phyloP scores from a whole-genome alignment of 92 coral and sea anemone genomes.

The Palythoa grandis region DNA sequence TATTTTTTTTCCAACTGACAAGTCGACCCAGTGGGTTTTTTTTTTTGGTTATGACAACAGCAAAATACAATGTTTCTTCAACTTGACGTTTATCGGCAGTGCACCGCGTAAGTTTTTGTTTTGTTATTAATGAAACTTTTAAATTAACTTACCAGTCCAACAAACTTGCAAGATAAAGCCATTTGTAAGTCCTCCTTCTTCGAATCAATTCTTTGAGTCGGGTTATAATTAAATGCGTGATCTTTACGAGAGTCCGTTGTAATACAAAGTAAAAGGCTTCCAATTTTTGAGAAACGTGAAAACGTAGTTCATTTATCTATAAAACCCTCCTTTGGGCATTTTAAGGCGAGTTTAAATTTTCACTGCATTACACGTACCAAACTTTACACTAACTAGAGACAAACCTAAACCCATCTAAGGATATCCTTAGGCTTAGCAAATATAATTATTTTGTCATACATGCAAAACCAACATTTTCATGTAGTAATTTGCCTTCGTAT shows the following conservation, averaged over 20 bases:
- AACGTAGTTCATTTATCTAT: too few relatives aligned
- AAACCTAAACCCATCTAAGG: background rate
- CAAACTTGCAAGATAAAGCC: conserved; percentile 47
- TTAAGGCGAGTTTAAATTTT: background rate
- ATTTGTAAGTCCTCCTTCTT: background rate
- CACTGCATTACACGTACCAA: background rate
- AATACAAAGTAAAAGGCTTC: background rate
- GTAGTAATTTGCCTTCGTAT: background rate
- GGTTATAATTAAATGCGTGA: background rate
- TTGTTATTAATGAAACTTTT: background rate
- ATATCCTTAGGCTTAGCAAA: background rate
- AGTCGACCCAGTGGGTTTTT: too few relatives aligned
- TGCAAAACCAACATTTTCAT: background rate
- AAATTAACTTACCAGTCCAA: conserved; percentile 31
- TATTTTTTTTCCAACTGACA: too few relatives aligned
- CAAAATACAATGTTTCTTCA: background rate
- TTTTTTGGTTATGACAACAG: too few relatives aligned
- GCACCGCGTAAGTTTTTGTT: background rate
- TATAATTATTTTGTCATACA: background rate
- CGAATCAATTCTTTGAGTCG: background rate
- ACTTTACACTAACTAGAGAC: background rate
- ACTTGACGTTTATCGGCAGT: background rate
- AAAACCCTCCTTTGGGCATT: background rate
- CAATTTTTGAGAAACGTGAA: background rate
- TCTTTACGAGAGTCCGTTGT: background rate